These are phyloP conservation scores for Chesias legatella DNA, from an alignment of 2,888 invertebrate species.

Conservation along the genomic window DNA sequence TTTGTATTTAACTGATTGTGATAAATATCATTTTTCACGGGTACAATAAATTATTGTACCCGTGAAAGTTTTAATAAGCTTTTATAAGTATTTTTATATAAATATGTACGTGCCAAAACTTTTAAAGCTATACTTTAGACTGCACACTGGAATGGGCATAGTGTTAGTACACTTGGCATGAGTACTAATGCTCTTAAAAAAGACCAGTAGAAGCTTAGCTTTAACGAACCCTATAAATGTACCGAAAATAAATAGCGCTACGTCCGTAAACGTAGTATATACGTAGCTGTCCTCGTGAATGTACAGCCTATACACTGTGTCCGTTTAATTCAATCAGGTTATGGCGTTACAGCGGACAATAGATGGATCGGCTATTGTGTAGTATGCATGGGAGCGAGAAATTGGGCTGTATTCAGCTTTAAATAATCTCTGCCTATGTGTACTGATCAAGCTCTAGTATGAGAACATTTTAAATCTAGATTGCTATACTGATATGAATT, in stretches of 20 bases:
- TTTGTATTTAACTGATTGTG: conserved; percentile 21
- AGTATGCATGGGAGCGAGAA: conserved; percentile 5
- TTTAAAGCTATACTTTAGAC: too few species aligned
- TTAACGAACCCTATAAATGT: conserved; percentile 1
- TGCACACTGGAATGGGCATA: too few species aligned
- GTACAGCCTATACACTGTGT: conserved; percentile 7
- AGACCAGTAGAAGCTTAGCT: too few species aligned
- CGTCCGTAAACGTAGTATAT: background rate
- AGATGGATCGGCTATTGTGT: conserved; percentile 9
- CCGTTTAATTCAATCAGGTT: conserved; percentile 11
- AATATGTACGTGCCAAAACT: too few species aligned
- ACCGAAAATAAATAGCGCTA: background rate
- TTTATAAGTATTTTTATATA: too few species aligned
- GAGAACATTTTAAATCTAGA: too few species aligned
- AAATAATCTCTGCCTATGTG: background rate
- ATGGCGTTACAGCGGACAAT: conserved; percentile 13
- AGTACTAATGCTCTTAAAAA: too few species aligned
- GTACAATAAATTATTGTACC: conserved; percentile 2
- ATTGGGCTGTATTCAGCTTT: conserved; percentile 7
- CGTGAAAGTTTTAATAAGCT: too few species aligned
- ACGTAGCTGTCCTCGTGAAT: conserved; percentile 4
- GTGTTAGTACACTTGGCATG: too few species aligned
- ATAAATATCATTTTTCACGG: conserved; percentile 11
- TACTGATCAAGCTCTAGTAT: background rate
- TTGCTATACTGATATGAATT: too few species aligned